Percentiles rank a stretch among this genome's conserved stretches.
Evolutionary conservation across 2,113 vertebrate species (phyloP).

Genomic region (Rissa tridactyla): DNA sequence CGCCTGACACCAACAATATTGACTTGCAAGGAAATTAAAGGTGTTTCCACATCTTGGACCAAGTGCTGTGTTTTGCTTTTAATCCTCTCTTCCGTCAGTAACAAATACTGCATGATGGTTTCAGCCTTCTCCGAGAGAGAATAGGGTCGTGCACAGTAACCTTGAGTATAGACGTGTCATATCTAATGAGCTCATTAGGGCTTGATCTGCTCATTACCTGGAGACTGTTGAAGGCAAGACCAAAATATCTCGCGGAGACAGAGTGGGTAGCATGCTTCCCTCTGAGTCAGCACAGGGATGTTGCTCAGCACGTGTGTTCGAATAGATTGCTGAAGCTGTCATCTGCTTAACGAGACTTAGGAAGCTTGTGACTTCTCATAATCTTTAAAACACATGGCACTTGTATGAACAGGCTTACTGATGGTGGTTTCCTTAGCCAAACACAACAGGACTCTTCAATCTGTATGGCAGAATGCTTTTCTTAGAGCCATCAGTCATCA

Average conservation of each 20-base stretch:
- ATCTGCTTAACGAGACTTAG: neutral
- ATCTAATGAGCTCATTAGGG: constrained; percentile 21
- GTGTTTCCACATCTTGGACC: neutral
- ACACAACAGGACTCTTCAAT: neutral
- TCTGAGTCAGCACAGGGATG: neutral
- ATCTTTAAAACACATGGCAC: neutral
- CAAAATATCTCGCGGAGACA: neutral
- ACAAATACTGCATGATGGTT: neutral
- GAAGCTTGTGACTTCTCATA: constrained; percentile 3
- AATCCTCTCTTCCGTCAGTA: neutral
- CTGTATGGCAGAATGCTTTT: neutral
- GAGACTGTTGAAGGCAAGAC: neutral
- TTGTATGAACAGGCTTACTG: neutral
- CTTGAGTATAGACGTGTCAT: neutral
- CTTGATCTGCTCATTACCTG: constrained; percentile 40
- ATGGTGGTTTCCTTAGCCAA: neutral
- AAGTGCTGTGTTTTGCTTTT: neutral
- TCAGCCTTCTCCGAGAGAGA: neutral
- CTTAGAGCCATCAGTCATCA: neutral
- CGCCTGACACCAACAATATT: neutral
- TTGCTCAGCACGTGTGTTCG: neutral
- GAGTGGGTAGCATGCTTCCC: neutral
- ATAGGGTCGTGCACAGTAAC: neutral
- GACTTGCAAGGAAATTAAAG: neutral
- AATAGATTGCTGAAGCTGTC: neutral